Evolutionary conservation across 2,113 vertebrate species (phyloP).

Genomic region (Lethenteron reissneri): DNA sequence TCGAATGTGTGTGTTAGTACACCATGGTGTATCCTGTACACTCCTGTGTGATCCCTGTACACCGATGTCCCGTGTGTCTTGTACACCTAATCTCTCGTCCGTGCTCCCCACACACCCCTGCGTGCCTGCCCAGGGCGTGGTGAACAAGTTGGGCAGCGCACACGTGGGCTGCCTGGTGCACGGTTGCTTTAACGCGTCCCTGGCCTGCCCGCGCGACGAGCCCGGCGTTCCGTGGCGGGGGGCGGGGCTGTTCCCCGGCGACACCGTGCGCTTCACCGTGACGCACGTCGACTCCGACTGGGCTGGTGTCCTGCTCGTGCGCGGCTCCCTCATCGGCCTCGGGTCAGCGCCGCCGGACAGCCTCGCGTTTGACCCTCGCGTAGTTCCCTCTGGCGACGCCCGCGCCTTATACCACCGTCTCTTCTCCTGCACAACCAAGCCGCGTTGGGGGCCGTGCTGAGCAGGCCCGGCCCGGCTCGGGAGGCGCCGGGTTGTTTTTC

Average conservation of each 20-base stretch:
- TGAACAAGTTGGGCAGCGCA: conserved; percentile 64
- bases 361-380: too few species aligned
- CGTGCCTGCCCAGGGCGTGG: conserved; percentile 33
- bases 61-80: background rate
- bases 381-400: too few species aligned
- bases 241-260: conserved; percentile 36
- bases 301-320: conserved; percentile 66
- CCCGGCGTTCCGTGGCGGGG: conserved; percentile 41
- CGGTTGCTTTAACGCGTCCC: conserved; percentile 77
- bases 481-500: too few species aligned
- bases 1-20: background rate
- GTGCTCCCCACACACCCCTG: background rate
- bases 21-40: background rate
- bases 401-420: too few species aligned
- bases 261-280: conserved; percentile 56
- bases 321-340: conserved; percentile 26
- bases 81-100: background rate
- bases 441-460: too few species aligned
- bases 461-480: too few species aligned
- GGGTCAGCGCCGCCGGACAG: background rate
- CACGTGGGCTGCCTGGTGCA: conserved; percentile 83
- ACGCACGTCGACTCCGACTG: conserved; percentile 50
- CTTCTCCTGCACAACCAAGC: too few species aligned
- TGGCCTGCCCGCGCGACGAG: conserved; percentile 45
- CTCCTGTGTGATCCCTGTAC: background rate